Conservation (phyloP, 2,113 vertebrate species). For the Podilymbus podiceps region DNA sequence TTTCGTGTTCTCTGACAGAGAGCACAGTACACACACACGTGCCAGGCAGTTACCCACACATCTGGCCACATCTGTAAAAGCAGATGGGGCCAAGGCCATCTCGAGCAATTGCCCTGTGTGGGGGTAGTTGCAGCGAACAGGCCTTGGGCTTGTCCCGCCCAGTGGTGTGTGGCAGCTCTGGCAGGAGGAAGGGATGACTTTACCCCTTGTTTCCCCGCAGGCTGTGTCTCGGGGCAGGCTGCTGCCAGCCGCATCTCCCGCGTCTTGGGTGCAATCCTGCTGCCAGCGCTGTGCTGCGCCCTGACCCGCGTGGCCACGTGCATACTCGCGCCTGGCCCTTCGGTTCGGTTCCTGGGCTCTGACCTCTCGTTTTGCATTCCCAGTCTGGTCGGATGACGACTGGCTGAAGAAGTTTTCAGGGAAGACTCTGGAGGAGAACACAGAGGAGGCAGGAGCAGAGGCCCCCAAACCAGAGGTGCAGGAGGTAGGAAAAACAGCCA, state of each 20-base stretch:
- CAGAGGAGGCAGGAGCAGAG: slow-evolving; percentile 77
- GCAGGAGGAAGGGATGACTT: background rate
- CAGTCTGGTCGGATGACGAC: slow-evolving; percentile 97
- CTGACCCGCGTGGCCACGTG: fast-evolving
- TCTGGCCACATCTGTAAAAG: background rate
- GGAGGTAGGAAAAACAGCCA: slow-evolving; percentile 71
- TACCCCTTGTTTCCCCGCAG: background rate
- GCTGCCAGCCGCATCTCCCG: background rate
- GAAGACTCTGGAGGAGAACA: slow-evolving; percentile 89
- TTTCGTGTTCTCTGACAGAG: background rate
- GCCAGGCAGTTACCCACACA: background rate
- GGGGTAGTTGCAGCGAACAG: no score
- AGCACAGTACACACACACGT: fast-evolving
- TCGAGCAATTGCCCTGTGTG: fast-evolving
- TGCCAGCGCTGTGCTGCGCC: background rate
- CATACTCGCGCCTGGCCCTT: fast-evolving
- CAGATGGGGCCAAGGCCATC: no score
- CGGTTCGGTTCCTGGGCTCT: background rate
- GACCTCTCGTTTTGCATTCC: background rate
- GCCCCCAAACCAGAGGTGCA: slow-evolving; percentile 73
- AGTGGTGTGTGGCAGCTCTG: background rate
- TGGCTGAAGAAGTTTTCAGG: slow-evolving; percentile 98
- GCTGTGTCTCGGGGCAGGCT: background rate
- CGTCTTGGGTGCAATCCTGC: background rate
- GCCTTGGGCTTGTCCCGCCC: background rate